A percentile compares a stretch with the other conserved stretches of the same genome.
Evolutionary conservation across 2,113 vertebrate genomes (phyloP).

Genomic region (Phylloscopus trochilus): DNA sequence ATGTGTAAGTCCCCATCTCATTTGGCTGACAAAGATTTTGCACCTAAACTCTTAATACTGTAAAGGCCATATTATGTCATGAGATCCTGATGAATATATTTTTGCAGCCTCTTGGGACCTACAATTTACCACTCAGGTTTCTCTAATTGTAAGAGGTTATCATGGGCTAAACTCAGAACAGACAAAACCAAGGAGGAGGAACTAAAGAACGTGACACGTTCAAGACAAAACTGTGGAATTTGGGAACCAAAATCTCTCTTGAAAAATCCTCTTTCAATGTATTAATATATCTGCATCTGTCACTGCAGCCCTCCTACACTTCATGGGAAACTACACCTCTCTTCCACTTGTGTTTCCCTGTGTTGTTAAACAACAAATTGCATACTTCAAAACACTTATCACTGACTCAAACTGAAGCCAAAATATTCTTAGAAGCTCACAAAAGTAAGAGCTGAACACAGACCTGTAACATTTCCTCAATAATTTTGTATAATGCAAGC

Average conservation of each 20-base stretch:
- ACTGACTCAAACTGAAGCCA: not conserved
- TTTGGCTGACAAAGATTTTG: not conserved
- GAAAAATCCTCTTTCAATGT: not conserved
- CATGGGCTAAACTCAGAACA: not conserved
- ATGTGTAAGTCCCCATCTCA: not conserved
- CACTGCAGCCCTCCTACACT: not conserved
- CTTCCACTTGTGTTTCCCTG: not conserved
- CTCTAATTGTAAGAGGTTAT: not conserved
- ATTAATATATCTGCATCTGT: not conserved
- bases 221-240: not conserved
- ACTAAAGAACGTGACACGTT: accelerated
- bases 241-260: not conserved
- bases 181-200: not conserved
- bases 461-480: not conserved
- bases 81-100: not conserved
- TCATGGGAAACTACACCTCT: not conserved
- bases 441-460: not conserved
- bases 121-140: not conserved
- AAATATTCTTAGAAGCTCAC: not conserved
- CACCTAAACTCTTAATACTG: not conserved
- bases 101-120: not conserved
- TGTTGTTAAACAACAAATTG: not conserved
- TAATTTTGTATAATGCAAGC: not conserved
- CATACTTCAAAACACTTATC: not conserved
- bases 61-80: not conserved